Evolutionary conservation across 2,797 vertebrate genomes (phyloP), one percentile per base, ranked within the genome.

Genomic region (Halcyon chelicuti): DNA sequence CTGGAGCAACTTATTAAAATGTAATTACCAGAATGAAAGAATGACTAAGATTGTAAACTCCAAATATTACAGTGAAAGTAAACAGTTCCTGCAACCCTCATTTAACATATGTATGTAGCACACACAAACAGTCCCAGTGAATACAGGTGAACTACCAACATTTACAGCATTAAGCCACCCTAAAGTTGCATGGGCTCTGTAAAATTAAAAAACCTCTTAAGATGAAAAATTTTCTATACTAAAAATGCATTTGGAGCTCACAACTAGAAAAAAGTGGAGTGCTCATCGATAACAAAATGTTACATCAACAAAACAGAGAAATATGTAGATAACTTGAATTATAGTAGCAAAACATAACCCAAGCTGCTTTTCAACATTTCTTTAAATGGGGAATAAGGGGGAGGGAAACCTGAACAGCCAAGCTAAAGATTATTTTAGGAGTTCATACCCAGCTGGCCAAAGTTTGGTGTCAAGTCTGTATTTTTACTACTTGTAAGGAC

Each of bases 71-170:
- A 42, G 33, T 14, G 1, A 7, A 72, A 49, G 3, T 37, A 31
- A 47, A 84, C 25, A 25, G 12, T 39, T 86, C 40, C 51, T 51
- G 4, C 29, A 73, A 31, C 3, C 0, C 23, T 31, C 20, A 5
- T 47, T 70, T 66, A 33, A 51, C 4, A 0, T 14, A 25, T 0
- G 0, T 15, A 28, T 7, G 1, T 28, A 62, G 5, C 2, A 13
- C 6, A 12, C 0, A 3, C 3, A 8, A 91, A 10, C 10, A 73
- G 46, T 20, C 14, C 17, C 20, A 37, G 15, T 3, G 35, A 90
- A 62, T 3, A 9, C 18, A 67, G 28, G 29, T 26, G 16, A 84
- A 23, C 35, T 40, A 31, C 7, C 16, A 40, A 7, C 17, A 13
- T 63, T 44, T 58, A n/a, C 35, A 51, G 21, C 2, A 1, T 63